Evolutionary conservation across 2,797 vertebrate species (phyloP).

Genomic region (Gallinago nigripennis): DNA sequence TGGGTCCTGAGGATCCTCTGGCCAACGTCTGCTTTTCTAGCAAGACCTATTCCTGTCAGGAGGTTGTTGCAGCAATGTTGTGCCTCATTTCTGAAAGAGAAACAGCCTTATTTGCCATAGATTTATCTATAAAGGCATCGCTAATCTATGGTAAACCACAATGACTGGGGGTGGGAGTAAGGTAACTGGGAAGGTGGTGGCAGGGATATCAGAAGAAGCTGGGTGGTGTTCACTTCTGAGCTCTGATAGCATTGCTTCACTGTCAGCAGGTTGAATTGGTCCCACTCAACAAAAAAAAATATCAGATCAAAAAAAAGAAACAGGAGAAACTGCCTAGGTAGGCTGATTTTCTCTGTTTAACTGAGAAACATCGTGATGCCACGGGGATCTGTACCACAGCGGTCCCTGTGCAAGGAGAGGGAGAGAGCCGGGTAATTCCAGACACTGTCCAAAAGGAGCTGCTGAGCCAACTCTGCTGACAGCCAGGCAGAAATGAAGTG

Average conservation of each 20-base stretch:
- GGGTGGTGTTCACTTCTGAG: neutral
- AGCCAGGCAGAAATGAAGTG: slow-evolving; percentile 36
- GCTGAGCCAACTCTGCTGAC: neutral
- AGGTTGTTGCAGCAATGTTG: neutral
- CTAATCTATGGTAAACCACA: neutral
- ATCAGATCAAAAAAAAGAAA: neutral
- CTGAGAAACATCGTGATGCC: neutral
- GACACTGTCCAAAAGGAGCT: neutral
- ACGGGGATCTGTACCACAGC: neutral
- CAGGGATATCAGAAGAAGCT: neutral
- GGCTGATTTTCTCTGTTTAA: neutral
- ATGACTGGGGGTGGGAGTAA: rapidly evolving
- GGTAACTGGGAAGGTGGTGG: neutral
- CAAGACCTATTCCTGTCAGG: neutral
- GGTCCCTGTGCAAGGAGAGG: neutral
- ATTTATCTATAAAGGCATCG: neutral
- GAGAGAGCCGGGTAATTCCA: neutral
- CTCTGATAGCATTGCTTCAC: neutral
- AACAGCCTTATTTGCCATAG: neutral
- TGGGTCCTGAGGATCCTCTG: neutral
- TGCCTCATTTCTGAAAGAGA: neutral
- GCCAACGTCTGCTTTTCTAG: neutral
- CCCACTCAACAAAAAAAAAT: neutral
- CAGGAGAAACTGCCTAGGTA: neutral
- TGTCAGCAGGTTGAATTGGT: neutral